Evolutionary conservation across 2,888 invertebrate species (phyloP).

Genomic region (Poecilus cupreus): DNA sequence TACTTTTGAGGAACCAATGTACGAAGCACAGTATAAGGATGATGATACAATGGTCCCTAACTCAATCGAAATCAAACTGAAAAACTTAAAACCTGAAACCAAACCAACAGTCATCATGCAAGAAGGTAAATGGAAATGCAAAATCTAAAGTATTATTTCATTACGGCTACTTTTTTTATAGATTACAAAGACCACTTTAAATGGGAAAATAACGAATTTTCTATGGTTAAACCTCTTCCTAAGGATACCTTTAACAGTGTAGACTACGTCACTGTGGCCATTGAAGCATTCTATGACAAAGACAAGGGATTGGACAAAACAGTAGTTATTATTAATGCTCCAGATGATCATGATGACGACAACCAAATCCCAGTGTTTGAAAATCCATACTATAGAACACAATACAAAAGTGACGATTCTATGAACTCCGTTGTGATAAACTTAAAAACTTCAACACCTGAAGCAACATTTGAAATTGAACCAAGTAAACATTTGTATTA

Average conservation of each 20-base stretch:
- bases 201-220: background rate
- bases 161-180: too few species aligned
- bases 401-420: too few species aligned
- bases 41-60: background rate
- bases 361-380: background rate
- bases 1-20: background rate
- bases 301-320: background rate
- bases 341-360: too few species aligned
- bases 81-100: too few species aligned
- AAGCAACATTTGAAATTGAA: too few species aligned
- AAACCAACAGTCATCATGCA: too few species aligned
- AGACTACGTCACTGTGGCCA: background rate
- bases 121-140: too few species aligned
- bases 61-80: too few species aligned
- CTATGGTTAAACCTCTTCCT: background rate
- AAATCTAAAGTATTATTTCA: too few species aligned
- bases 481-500: too few species aligned
- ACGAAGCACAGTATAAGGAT: background rate
- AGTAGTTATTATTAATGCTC: constrained; percentile 1
- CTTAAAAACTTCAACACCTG: too few species aligned
- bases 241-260: background rate
- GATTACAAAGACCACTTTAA: background rate
- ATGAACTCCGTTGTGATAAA: background rate
- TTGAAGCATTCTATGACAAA: background rate
- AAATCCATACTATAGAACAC: background rate